phyloP scores from a whole-genome alignment of 2,888 invertebrate genomes.

The Hirtodrosophila duncani region DNA sequence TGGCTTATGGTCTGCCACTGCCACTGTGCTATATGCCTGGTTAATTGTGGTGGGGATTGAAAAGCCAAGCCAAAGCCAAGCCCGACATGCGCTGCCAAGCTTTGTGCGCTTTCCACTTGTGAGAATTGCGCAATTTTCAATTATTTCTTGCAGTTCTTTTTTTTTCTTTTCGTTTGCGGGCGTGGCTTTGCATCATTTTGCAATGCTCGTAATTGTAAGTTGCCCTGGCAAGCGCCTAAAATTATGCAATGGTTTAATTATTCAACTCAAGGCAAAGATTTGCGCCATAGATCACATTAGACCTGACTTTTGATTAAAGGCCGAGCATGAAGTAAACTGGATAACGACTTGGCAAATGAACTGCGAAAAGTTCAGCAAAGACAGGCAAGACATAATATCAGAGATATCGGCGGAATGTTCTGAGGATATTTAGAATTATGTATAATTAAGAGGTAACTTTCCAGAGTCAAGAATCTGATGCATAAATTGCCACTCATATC shows the following conservation, averaged over 20 bases:
- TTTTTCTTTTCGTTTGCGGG: constrained; percentile 23
- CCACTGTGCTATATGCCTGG: constrained; percentile 40
- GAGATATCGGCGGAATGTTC: no score
- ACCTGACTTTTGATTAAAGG: no score
- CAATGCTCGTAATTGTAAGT: constrained; percentile 72
- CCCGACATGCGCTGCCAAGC: not conserved
- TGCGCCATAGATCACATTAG: no score
- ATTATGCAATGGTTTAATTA: constrained; percentile 69
- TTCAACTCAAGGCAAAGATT: constrained; percentile 21
- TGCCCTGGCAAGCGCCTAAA: constrained; percentile 49
- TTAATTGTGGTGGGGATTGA: constrained; percentile 61
- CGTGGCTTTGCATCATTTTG: constrained; percentile 44
- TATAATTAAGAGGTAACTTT: no score
- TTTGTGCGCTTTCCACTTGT: constrained; percentile 67
- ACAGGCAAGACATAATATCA: no score
- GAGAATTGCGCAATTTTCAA: constrained; percentile 76
- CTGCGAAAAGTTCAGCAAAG: no score
- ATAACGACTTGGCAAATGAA: no score
- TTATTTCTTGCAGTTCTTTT: constrained; percentile 64
- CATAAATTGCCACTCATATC: no score
- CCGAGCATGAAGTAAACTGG: no score
- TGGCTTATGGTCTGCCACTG: constrained; percentile 35
- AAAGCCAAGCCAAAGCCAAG: not conserved
- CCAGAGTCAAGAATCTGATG: no score
- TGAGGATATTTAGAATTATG: no score